Percentiles rank a stretch among this genome's conserved stretches.
phyloP scores from a whole-genome alignment of 2,888 invertebrate genomes.

The Mylabris sibirica region DNA sequence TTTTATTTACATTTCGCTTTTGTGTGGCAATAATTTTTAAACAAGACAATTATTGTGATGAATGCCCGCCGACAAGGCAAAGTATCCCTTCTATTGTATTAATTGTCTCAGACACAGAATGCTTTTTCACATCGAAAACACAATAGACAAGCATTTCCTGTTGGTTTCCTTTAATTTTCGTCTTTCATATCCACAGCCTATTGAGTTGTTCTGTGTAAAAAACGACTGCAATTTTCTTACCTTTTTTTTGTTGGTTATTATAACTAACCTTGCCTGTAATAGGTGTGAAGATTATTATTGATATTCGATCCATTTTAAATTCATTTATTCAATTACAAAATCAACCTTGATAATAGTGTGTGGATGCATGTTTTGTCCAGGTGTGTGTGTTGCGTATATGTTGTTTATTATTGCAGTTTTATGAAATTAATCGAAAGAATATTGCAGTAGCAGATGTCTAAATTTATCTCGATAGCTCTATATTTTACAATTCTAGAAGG shows the following conservation, averaged over 20 bases:
- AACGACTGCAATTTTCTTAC: not conserved
- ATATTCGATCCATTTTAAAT: not conserved
- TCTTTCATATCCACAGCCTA: not conserved
- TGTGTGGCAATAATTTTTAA: not conserved
- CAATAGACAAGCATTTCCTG: not conserved
- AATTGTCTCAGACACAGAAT: not conserved
- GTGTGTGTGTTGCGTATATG: not conserved
- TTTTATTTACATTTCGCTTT: not conserved
- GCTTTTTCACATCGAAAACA: not conserved
- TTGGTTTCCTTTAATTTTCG: not conserved
- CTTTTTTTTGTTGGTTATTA: not conserved
- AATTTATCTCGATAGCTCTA: not conserved
- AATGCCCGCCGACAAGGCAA: not conserved
- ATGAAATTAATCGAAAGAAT: not conserved
- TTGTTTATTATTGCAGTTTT: not conserved
- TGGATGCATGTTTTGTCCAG: not conserved
- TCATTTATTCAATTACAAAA: not conserved
- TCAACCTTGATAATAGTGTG: not conserved
- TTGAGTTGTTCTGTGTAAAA: not conserved
- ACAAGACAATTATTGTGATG: conserved; percentile 2
- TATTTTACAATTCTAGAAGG: not conserved
- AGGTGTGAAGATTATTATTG: not conserved
- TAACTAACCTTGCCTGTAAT: not conserved
- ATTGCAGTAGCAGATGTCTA: not conserved
- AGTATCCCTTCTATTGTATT: not conserved